A percentile compares a stretch with the other conserved stretches of the same genome.
Conservation (phyloP, 2,797 vertebrate species). For the Pseudocheirus occidentalis region DNA sequence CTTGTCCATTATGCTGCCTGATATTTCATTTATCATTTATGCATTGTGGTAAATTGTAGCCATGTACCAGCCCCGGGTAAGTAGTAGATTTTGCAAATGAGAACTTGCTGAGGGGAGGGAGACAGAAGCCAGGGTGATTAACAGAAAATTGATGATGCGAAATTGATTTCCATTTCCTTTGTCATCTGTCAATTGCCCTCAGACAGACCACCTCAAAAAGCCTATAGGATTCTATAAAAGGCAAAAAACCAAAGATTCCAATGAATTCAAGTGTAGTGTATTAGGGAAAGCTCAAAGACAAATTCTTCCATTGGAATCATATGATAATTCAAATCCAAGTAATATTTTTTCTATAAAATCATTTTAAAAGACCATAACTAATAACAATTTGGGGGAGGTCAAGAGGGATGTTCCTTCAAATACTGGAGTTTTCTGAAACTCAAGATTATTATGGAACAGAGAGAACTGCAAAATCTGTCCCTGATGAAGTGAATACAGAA, state of each 20-base stretch:
- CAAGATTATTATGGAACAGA: slow-evolving; percentile 19
- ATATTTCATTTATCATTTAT: slow-evolving; percentile 28
- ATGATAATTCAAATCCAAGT: slow-evolving; percentile 47
- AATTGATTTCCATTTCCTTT: slow-evolving; percentile 61
- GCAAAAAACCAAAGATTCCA: slow-evolving; percentile 52
- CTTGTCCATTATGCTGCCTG: neutral
- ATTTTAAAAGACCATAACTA: slow-evolving; percentile 48
- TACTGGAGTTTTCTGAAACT: slow-evolving; percentile 55
- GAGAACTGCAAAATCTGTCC: neutral
- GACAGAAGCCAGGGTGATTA: slow-evolving; percentile 30
- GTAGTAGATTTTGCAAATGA: neutral
- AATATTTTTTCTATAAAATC: slow-evolving; percentile 21
- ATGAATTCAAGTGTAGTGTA: slow-evolving; percentile 43
- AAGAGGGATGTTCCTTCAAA: slow-evolving; percentile 9
- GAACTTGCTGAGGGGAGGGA: neutral
- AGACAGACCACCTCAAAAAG: slow-evolving; percentile 60
- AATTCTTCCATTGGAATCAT: slow-evolving; percentile 54
- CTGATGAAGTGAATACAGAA: neutral
- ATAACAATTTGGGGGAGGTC: slow-evolving; percentile 26
- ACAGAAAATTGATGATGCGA: slow-evolving; percentile 54
- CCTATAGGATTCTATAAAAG: slow-evolving; percentile 31
- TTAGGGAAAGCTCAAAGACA: slow-evolving; percentile 51
- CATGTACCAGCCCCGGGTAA: neutral
- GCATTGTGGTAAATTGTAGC: slow-evolving; percentile 9
- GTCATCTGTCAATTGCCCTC: slow-evolving; percentile 50